Conservation (phyloP, 2,797 vertebrate genomes). For the Xenentodon cancila region DNA sequence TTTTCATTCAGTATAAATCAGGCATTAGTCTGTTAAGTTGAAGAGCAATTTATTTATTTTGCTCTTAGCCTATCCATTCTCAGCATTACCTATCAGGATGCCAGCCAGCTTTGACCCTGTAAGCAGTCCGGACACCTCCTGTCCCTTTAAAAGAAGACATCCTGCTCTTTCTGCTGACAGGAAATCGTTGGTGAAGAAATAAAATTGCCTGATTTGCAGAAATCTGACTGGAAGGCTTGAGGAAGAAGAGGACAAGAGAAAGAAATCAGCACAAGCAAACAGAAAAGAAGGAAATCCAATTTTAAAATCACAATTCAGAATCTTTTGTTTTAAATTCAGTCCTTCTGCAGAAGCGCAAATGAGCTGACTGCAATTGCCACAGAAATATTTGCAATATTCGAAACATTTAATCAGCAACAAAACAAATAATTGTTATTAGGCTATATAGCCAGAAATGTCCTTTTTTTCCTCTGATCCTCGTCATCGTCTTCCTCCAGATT, state of each 20-base stretch:
- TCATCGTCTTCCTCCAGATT: too few species aligned
- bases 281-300: slow-evolving; percentile 2
- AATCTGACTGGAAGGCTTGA: slow-evolving; percentile 24
- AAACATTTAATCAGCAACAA: too few species aligned
- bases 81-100: background rate
- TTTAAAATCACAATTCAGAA: slow-evolving; percentile 13
- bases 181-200: slow-evolving; percentile 61
- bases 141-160: slow-evolving; percentile 49
- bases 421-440: too few species aligned
- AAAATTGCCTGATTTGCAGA: slow-evolving; percentile 62
- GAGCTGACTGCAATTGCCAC: too few species aligned
- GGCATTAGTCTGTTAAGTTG: background rate
- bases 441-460: too few species aligned
- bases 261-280: background rate
- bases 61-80: slow-evolving; percentile 14
- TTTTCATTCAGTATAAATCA: background rate
- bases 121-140: slow-evolving; percentile 37
- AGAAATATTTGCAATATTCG: too few species aligned
- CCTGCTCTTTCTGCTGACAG: slow-evolving; percentile 66
- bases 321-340: background rate
- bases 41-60: slow-evolving; percentile 8
- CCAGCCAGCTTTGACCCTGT: slow-evolving; percentile 20
- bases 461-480: too few species aligned
- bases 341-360: too few species aligned
- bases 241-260: background rate